Percentiles rank a stretch among this genome's conserved stretches.
Evolutionary conservation across 2,888 invertebrate species (phyloP).

Genomic region (Dryocosmus kuriphilus): DNA sequence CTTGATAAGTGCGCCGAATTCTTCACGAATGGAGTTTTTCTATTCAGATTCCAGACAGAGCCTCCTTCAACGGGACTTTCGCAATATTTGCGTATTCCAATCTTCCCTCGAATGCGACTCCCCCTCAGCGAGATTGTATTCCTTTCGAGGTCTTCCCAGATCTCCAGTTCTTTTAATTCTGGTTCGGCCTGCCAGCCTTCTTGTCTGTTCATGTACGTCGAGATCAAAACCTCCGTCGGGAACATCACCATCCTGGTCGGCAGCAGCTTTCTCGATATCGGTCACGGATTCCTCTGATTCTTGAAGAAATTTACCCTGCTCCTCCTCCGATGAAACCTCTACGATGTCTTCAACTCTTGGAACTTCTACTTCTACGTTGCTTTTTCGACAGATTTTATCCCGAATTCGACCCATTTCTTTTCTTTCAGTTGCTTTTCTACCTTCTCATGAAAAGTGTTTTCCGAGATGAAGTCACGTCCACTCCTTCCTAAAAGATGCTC

Average conservation of each 20-base stretch:
- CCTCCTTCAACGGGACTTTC: conserved; percentile 42
- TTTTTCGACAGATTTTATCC: not conserved
- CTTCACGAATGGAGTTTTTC: too few species aligned
- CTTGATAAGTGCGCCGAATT: conserved; percentile 53
- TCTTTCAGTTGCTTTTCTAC: not conserved
- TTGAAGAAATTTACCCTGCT: too few species aligned
- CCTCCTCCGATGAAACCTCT: not conserved
- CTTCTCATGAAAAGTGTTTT: not conserved
- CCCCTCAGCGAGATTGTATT: not conserved
- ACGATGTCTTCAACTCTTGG: not conserved
- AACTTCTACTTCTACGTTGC: too few species aligned
- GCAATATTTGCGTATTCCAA: conserved; percentile 14
- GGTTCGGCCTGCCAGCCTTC: not conserved
- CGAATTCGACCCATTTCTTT: not conserved
- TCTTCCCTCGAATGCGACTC: not conserved
- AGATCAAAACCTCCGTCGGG: too few species aligned
- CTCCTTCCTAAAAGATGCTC: conserved; percentile 5
- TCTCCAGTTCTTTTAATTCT: not conserved
- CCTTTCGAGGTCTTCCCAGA: not conserved
- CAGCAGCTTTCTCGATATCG: too few species aligned
- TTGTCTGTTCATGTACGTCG: not conserved
- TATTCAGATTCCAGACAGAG: too few species aligned
- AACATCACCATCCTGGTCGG: not conserved
- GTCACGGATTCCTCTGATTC: too few species aligned
- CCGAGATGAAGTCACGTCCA: not conserved